A percentile compares a stretch with the other conserved stretches of the same genome.
phyloP scores from a whole-genome alignment of 1,140 invertebrate genomes.

The Kradibia gibbosae region DNA sequence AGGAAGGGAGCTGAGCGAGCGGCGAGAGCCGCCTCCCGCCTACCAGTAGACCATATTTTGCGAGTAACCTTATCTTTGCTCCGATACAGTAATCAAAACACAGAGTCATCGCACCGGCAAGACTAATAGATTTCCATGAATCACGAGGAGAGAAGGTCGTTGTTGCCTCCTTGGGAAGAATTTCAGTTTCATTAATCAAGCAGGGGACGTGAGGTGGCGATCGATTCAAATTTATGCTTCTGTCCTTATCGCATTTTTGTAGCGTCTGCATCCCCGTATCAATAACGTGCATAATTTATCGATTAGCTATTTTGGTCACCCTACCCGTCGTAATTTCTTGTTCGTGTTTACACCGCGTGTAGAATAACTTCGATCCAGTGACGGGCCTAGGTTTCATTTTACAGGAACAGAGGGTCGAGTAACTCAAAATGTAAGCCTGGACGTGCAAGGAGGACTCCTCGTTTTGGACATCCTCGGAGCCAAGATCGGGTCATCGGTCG shows the following conservation, averaged over 20 bases:
- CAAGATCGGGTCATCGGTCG: too few relatives aligned
- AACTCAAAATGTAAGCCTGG: too few relatives aligned
- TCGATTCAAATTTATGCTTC: background rate
- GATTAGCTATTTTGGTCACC: too few relatives aligned
- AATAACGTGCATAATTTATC: too few relatives aligned
- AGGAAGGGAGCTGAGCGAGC: background rate
- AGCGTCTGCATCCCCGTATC: background rate
- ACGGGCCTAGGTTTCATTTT: too few relatives aligned
- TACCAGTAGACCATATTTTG: conserved; percentile 19
- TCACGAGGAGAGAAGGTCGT: conserved; percentile 18
- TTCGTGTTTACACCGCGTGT: too few relatives aligned
- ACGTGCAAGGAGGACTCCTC: too few relatives aligned
- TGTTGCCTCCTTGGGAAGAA: background rate
- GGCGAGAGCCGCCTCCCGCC: background rate
- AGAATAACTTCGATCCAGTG: too few relatives aligned
- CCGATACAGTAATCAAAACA: conserved; percentile 11
- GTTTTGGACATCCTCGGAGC: too few relatives aligned
- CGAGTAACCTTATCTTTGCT: conserved; percentile 24
- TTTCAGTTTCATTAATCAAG: conserved; percentile 39
- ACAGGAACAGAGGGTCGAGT: too few relatives aligned
- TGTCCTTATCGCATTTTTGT: background rate
- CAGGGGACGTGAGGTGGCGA: background rate
- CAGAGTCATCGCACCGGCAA: conserved; percentile 39
- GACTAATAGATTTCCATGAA: conserved; percentile 38
- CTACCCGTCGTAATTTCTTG: too few relatives aligned